Conservation (phyloP, 2,113 vertebrate species). For the Setophaga coronata region DNA sequence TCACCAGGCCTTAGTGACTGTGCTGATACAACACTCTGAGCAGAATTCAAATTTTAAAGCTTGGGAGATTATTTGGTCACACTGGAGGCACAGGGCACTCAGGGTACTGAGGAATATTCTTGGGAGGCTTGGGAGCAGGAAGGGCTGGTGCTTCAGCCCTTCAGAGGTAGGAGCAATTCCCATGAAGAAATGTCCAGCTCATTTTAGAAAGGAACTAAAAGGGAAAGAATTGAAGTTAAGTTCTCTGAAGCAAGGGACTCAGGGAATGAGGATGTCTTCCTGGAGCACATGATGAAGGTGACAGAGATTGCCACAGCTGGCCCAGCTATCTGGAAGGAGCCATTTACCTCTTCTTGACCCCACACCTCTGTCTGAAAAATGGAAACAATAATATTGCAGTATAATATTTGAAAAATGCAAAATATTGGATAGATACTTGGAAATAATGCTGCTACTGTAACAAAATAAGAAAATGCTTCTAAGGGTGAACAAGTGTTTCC, state of each 20-base stretch:
- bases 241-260: neutral
- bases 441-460: neutral
- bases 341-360: neutral
- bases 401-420: neutral
- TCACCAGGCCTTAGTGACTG: neutral
- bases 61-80: neutral
- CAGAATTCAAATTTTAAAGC: neutral
- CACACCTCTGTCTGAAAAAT: neutral
- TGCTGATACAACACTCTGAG: neutral
- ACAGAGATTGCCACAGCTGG: neutral
- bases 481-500: neutral
- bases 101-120: neutral
- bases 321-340: neutral
- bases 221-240: neutral
- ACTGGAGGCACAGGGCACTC: neutral
- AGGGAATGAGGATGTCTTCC: neutral
- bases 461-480: neutral
- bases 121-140: neutral
- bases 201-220: neutral
- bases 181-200: neutral
- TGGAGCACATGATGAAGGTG: neutral
- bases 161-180: neutral
- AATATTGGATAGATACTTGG: neutral
- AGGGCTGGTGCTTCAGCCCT: accelerated
- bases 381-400: neutral